A percentile compares a stretch with the other conserved stretches of the same genome.
Conservation (phyloP, 2,113 vertebrate genomes). For the Mobula birostris region DNA sequence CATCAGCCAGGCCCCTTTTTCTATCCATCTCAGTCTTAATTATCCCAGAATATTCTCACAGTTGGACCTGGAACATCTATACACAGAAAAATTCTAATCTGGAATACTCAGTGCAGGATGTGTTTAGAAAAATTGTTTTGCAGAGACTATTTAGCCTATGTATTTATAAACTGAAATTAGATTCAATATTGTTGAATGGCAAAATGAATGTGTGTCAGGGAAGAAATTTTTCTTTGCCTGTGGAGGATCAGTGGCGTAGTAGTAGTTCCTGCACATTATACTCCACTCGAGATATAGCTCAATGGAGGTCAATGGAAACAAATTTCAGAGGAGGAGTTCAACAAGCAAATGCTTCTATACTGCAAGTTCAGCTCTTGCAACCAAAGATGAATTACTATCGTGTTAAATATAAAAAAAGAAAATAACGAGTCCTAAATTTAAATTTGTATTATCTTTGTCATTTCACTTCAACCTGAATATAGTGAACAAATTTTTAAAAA, state of each 20-base stretch:
- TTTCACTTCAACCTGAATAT: constrained; percentile 23
- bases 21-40: constrained; percentile 17
- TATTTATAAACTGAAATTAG: not conserved
- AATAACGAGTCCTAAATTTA: constrained; percentile 2
- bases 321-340: too few relatives aligned
- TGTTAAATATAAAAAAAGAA: constrained; percentile 8
- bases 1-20: not conserved
- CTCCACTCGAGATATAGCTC: too few relatives aligned
- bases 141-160: not conserved
- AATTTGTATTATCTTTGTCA: not conserved
- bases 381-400: not conserved
- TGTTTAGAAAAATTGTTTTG: not conserved
- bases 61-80: not conserved
- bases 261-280: too few relatives aligned
- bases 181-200: not conserved
- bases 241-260: too few relatives aligned
- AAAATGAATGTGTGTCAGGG: not conserved
- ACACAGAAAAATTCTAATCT: constrained; percentile 26
- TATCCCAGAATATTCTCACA: not conserved
- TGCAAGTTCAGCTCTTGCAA: too few relatives aligned
- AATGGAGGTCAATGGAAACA: too few relatives aligned
- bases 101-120: constrained; percentile 28
- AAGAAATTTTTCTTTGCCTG: too few relatives aligned
- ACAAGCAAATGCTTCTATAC: too few relatives aligned
- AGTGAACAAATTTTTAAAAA: not conserved